Evolutionary conservation across 2,888 invertebrate species (phyloP).

Genomic region (Acanthopleura granulata): DNA sequence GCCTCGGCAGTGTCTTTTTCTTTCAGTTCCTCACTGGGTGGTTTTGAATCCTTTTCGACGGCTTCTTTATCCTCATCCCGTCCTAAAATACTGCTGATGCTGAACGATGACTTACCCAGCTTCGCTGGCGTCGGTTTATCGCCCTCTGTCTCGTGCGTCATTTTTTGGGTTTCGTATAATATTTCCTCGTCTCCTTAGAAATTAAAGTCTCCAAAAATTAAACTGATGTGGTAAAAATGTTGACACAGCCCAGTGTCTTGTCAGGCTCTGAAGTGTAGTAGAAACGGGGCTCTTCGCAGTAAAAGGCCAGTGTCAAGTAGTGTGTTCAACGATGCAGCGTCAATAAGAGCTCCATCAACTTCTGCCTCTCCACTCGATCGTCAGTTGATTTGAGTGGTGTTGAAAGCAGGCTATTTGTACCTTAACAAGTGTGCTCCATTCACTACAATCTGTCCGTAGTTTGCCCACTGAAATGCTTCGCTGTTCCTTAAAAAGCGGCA

Average conservation of each 20-base stretch:
- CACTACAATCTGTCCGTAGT: slow-evolving; percentile 1
- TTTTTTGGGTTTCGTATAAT: neutral
- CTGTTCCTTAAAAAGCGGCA: neutral
- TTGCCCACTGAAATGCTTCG: slow-evolving; percentile 7
- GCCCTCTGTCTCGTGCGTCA: neutral
- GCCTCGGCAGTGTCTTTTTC: neutral
- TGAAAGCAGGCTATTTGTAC: neutral
- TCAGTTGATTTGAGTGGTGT: slow-evolving; percentile 1
- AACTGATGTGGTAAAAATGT: no score
- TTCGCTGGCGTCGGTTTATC: neutral
- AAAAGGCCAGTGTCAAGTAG: neutral
- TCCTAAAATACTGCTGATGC: slow-evolving; percentile 14
- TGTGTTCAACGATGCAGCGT: neutral
- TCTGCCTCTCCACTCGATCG: neutral
- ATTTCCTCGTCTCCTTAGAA: no score
- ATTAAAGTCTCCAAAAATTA: no score
- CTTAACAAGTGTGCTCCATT: neutral
- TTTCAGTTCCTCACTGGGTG: neutral
- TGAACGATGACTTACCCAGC: neutral
- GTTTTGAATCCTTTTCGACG: neutral
- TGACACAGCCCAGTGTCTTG: neutral
- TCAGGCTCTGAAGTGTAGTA: neutral
- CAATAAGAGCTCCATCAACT: neutral
- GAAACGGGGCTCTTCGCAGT: neutral
- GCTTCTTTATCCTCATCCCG: neutral